These are phyloP conservation scores for Platycheirus rosarum DNA, from an alignment of 2,888 invertebrate species.

Conservation along the genomic window DNA sequence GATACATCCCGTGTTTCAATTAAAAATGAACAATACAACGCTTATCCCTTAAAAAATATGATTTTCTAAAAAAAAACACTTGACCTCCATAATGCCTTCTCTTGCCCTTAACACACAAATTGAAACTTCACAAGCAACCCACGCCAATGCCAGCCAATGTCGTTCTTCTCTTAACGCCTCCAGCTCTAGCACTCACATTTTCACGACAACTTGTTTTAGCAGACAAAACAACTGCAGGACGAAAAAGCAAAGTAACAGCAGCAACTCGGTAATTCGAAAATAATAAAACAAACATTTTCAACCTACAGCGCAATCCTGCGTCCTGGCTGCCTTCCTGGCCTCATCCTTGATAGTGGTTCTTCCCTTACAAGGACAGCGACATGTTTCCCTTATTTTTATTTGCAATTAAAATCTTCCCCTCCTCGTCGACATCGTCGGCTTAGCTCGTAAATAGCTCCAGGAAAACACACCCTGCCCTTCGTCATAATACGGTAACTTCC, in stretches of 20 bases:
- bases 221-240: slow-evolving; percentile 38
- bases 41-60: slow-evolving; percentile 1
- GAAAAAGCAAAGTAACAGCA: slow-evolving; percentile 8
- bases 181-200: slow-evolving; percentile 46
- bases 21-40: slow-evolving; percentile 1
- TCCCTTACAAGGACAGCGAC: neutral
- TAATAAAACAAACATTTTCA: slow-evolving; percentile 62
- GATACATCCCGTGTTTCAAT: slow-evolving; percentile 15
- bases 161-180: slow-evolving; percentile 15
- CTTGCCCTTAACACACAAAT: slow-evolving; percentile 47
- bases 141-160: slow-evolving; percentile 30
- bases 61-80: slow-evolving; percentile 28
- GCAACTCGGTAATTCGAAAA: slow-evolving; percentile 49
- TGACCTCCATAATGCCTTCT: slow-evolving; percentile 54
- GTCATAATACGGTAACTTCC: slow-evolving; percentile 18
- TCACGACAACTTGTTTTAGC: slow-evolving; percentile 50
- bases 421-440: neutral
- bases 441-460: slow-evolving; percentile 16
- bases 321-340: too few relatives aligned
- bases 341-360: slow-evolving; percentile 1
- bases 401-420: slow-evolving; percentile 64
- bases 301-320: slow-evolving; percentile 6
- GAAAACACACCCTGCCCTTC: slow-evolving; percentile 6
- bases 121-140: slow-evolving; percentile 51
- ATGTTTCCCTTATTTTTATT: slow-evolving; percentile 62